Conservation (phyloP, 35 echinoderm and acorn worm species). For the Hemicentrotus pulcherrimus region DNA sequence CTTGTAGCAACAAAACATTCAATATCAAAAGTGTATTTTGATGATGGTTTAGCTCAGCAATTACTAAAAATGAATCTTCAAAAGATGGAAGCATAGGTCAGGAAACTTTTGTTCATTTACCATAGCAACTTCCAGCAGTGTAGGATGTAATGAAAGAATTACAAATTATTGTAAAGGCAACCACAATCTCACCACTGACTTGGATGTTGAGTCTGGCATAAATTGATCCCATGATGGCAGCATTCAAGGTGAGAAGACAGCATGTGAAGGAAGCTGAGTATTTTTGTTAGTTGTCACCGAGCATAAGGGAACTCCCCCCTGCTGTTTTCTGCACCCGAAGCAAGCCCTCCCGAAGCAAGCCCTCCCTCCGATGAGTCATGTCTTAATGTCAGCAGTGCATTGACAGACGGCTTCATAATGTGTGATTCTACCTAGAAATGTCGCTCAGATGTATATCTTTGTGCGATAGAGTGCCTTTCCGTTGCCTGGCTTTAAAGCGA, state of each 20-base stretch:
- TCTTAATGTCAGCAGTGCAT: background rate
- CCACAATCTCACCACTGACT: too few relatives aligned
- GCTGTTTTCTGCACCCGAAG: background rate
- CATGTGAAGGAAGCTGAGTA: background rate
- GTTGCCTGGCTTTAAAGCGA: background rate
- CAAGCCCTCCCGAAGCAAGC: background rate
- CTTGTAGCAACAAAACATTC: background rate
- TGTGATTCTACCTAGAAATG: background rate
- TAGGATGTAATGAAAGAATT: background rate
- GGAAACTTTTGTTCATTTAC: too few relatives aligned
- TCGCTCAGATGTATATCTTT: background rate
- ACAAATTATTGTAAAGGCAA: too few relatives aligned
- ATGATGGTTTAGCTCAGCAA: background rate
- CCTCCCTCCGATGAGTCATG: background rate
- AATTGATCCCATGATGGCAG: background rate
- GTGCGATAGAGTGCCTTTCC: background rate
- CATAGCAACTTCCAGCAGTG: background rate
- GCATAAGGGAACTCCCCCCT: background rate
- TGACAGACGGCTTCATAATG: constrained; percentile 2
- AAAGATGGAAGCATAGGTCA: too few relatives aligned
- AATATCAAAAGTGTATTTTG: background rate
- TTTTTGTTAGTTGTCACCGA: background rate
- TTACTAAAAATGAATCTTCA: too few relatives aligned
- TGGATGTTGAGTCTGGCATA: background rate
- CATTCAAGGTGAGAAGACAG: background rate